Evolutionary conservation across 2,797 vertebrate species (phyloP).

Genomic region (Eulemur rubriventer): DNA sequence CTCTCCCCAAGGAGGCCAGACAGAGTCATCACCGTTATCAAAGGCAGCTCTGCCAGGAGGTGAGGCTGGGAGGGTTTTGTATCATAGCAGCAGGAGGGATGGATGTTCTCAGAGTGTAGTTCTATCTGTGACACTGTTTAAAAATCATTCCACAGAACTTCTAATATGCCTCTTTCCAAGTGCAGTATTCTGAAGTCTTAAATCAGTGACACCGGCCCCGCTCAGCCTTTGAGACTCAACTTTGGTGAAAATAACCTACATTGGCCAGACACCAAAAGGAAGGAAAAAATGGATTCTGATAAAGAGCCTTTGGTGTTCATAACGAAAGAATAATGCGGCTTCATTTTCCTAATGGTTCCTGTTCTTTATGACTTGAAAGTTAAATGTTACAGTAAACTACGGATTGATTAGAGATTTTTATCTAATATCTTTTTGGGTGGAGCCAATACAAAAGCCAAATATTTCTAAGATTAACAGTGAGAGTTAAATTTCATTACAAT

Average conservation of each 20-base stretch:
- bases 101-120: conserved; percentile 56
- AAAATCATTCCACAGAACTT: conserved; percentile 70
- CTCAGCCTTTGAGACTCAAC: conserved; percentile 76
- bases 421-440: not conserved
- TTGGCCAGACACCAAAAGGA: conserved; percentile 63
- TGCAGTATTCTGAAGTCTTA: conserved; percentile 74
- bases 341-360: conserved; percentile 32
- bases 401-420: not conserved
- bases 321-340: conserved; percentile 31
- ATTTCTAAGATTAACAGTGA: not conserved
- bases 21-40: conserved; percentile 44
- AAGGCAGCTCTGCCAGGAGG: conserved; percentile 67
- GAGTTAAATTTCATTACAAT: conserved; percentile 20
- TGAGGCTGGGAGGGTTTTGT: conserved; percentile 68
- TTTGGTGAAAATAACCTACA: conserved; percentile 71
- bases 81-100: conserved; percentile 65
- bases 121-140: conserved; percentile 63
- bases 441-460: not conserved
- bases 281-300: conserved; percentile 19
- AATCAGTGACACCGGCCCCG: conserved; percentile 54
- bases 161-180: conserved; percentile 66
- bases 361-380: not conserved
- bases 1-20: conserved; percentile 69
- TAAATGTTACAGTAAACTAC: not conserved
- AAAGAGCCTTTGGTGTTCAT: not conserved